A percentile compares a stretch with the other conserved stretches of the same genome.
phyloP scores from a whole-genome alignment of 1,140 invertebrate species.

The Trichoplusia ni region DNA sequence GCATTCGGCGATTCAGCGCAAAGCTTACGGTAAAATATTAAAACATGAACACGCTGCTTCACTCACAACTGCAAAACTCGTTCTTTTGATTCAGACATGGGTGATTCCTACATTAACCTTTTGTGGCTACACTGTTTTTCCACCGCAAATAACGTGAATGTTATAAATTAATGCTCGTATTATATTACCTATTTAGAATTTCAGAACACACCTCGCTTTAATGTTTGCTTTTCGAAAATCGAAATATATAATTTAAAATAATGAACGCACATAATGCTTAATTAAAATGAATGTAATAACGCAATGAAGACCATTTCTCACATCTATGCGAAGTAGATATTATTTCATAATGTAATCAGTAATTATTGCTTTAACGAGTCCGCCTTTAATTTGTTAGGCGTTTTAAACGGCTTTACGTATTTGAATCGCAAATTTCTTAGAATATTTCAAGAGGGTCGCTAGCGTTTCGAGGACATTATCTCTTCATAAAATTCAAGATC shows the following conservation, averaged over 20 bases:
- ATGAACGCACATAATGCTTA: not conserved
- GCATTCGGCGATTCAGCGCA: slow-evolving; percentile 63
- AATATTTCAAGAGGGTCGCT: slow-evolving; percentile 79
- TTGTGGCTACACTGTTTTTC: slow-evolving; percentile 3
- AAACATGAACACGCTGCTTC: slow-evolving; percentile 54
- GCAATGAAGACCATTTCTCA: slow-evolving; percentile 24
- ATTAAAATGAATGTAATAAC: slow-evolving; percentile 15
- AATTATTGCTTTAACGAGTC: slow-evolving; percentile 79
- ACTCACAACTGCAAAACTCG: slow-evolving; percentile 32
- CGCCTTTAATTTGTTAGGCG: slow-evolving; percentile 80
- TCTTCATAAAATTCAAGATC: slow-evolving; percentile 79
- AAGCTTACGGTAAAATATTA: slow-evolving; percentile 74
- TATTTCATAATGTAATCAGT: slow-evolving; percentile 78
- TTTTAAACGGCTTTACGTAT: slow-evolving; percentile 80
- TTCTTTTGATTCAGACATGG: slow-evolving; percentile 26
- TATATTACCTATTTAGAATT: no score
- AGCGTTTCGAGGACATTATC: slow-evolving; percentile 77
- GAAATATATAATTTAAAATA: not conserved
- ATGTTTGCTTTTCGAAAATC: slow-evolving; percentile 19
- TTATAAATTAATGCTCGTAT: slow-evolving; percentile 7
- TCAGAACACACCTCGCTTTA: no score
- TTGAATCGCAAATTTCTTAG: slow-evolving; percentile 81
- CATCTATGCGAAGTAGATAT: slow-evolving; percentile 55
- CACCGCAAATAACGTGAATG: slow-evolving; percentile 32
- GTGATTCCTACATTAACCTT: slow-evolving; percentile 12